Evolutionary conservation across 1,140 invertebrate species (phyloP).

Genomic region (Anastrepha ludens): DNA sequence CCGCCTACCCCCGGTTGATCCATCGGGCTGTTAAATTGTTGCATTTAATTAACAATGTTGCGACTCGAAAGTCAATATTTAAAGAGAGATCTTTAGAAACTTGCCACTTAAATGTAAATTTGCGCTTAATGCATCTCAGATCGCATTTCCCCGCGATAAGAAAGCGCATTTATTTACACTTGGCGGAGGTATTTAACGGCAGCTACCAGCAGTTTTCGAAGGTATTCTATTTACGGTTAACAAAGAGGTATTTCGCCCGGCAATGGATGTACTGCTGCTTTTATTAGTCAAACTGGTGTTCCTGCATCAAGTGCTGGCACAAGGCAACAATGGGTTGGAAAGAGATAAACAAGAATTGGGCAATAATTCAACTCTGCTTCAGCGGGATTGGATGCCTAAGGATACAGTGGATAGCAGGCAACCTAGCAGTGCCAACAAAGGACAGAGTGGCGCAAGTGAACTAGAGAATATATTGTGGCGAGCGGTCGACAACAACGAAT

Average conservation of each 20-base stretch:
- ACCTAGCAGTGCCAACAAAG: background rate
- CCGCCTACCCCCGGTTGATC: too few relatives aligned
- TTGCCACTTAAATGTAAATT: background rate
- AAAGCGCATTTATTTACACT: background rate
- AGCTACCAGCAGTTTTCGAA: background rate
- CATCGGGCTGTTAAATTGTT: background rate
- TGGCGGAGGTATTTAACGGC: background rate
- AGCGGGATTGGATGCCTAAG: background rate
- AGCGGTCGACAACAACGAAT: background rate
- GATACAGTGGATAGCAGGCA: background rate
- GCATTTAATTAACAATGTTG: conserved; percentile 11
- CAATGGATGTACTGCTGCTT: background rate
- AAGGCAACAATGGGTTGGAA: background rate
- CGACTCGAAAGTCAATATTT: background rate
- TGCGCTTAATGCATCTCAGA: background rate
- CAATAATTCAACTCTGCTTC: background rate
- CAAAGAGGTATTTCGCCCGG: background rate
- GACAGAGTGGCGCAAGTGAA: background rate
- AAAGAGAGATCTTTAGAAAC: background rate
- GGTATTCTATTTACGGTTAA: background rate
- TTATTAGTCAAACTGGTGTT: background rate
- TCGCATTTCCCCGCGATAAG: background rate
- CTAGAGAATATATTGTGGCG: background rate
- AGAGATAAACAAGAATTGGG: background rate
- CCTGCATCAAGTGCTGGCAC: background rate